Percentiles rank a stretch among this genome's conserved stretches.
Evolutionary conservation across 2,113 vertebrate genomes (phyloP).

Genomic region (Phyllostomus hastatus): DNA sequence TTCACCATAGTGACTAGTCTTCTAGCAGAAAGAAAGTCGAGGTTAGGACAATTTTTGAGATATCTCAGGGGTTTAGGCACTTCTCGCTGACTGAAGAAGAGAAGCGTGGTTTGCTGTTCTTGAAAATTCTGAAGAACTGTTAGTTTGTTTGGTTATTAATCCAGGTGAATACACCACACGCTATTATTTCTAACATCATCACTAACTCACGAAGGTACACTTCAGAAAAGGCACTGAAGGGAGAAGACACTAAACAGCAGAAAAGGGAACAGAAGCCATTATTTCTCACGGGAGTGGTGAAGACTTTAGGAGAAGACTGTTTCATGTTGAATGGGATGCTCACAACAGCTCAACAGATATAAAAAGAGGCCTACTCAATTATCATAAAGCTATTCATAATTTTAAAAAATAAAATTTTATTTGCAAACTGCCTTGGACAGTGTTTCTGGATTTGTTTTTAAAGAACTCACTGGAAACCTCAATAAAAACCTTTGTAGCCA

Average conservation of each 20-base stretch:
- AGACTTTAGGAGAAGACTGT: neutral
- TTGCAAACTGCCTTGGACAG: neutral
- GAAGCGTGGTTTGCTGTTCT: neutral
- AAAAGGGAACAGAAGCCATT: neutral
- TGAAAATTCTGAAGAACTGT: neutral
- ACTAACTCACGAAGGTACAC: neutral
- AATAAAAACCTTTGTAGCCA: neutral
- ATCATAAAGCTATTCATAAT: neutral
- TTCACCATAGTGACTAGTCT: neutral
- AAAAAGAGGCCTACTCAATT: neutral
- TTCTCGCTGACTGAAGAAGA: neutral
- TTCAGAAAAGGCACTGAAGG: neutral
- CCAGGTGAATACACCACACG: neutral
- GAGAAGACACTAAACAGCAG: neutral
- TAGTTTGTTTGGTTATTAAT: neutral
- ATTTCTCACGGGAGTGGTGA: neutral
- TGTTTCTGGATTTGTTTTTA: neutral
- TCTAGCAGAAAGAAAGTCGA: neutral
- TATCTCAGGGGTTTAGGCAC: neutral
- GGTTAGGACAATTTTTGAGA: neutral
- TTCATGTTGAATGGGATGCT: neutral
- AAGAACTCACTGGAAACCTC: neutral
- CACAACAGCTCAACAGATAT: neutral
- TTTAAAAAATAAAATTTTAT: neutral
- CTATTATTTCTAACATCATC: neutral